Base-by-base conservation (phyloP, 2,797 vertebrate species). In the Notamacropus eugenii region DNA sequence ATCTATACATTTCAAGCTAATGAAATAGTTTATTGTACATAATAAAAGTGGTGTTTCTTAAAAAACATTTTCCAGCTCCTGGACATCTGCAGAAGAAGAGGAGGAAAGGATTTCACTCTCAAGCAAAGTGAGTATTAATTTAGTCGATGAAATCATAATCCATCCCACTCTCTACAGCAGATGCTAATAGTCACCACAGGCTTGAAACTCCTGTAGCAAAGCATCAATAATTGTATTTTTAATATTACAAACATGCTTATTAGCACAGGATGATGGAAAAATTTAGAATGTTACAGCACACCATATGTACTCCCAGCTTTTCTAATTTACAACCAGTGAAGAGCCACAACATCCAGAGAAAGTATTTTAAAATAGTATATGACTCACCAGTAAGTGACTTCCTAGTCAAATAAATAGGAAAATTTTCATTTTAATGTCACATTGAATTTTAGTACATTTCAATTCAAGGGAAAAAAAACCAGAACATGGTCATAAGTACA, bases 341-440 rank as follows among this genome's bases (percentile, higher is more conserved):
- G 94, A 94, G 96, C 97, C 95, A 98, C 96, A 98, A 95, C 55
- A 97, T 94, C 93, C 95, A 97, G 97, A 97, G 50, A 93, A 94
- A 96, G 94, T 95, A 92, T 94, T 98, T 97, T 93, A 98, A 98
- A 98, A 98, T 96, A 98, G 92, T 62, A 55, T 55, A 97, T 94
- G 96, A 97, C 96, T 67, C 96, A 97, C 93, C 96, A 98, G 95
- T 96, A 98, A 98, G 93, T 96, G 98, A 98, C 98, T 90, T 98
- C 98, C 97, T 98, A 98, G 97, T 98, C 99, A 97, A 98, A 98
- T 99, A 99, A 99, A 99, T 99, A 99, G 98, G 95, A 99, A 99
- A 99, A 99, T 99, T 98, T 99, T 98, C 98, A 98, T 99, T 99
- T 99, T 99, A 99, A 99, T 99, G 99, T 99, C 99, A 99, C 99